Base-by-base conservation (phyloP, 1,140 invertebrate genomes). In the Heliconius himera region DNA sequence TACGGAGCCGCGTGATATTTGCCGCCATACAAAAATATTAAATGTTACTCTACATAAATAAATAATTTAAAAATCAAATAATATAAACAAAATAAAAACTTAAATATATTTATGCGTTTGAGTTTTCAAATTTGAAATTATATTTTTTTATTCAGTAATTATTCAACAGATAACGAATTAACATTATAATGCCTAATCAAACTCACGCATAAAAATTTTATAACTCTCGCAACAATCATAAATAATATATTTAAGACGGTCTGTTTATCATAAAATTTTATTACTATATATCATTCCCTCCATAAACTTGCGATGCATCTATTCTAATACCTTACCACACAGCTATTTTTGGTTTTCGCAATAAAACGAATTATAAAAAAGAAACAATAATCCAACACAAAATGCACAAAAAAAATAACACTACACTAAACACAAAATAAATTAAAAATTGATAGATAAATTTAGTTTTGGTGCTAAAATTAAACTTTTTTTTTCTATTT, bases 281-380 rank as follows among this genome's bases (percentile, higher is more conserved):
- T 76, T 76, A 46, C 74, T 26, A 54, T 81, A 77, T 79, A 75
- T 73, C 79, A 76, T 76, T 75, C 77, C 71, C 72, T 60, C 76
- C 79, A 78, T 80, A 82, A 82, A 81, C 81, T 83, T 73, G 76
- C 74, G 77, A 79, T 86, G 86, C 87, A 86, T 87, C 83, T 84
- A 84, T 85, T 83, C 88, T 88, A 90, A 92, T 91, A 90, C 89
- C 89, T 92, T 91, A 90, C 90, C 89, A 84, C 88, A 86, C 83
- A 86, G 88, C 85, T 91, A 93, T 92, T 91, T 90, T 88, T 78
- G 60, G 86, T 83, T 85, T 89, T 89, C 85, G 88, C 87, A 87
- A 90, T 84, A 88, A 89, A 90, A 88, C 70, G 85, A 84, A 85
- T 86, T 60, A 70, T 83, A 86, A 87, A 87, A 66, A 66, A 29